phyloP scores from a whole-genome alignment of 2,888 invertebrate genomes.

The Eretmocerus hayati region DNA sequence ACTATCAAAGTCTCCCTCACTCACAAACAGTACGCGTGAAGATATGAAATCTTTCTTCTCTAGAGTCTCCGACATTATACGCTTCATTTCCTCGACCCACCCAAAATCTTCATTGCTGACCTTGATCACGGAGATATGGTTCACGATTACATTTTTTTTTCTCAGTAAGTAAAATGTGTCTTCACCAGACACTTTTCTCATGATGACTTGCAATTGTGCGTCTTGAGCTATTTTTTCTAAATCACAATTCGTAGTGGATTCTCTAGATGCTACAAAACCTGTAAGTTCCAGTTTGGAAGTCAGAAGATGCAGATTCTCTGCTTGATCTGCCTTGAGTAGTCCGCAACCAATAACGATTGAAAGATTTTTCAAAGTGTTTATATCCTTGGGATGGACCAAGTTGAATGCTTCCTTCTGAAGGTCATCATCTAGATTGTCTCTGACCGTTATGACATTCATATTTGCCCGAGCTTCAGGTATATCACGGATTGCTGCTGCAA shows the following conservation, averaged over 20 bases:
- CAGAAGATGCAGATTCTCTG: conserved; percentile 19
- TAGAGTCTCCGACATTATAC: conserved; percentile 33
- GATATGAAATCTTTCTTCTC: conserved; percentile 48
- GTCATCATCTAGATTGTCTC: conserved; percentile 41
- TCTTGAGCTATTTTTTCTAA: conserved; percentile 52
- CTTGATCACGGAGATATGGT: conserved; percentile 29
- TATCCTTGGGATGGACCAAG: conserved; percentile 55
- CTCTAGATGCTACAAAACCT: conserved; percentile 36
- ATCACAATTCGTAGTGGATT: conserved; percentile 19
- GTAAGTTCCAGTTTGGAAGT: conserved; percentile 20
- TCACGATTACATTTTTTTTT: conserved; percentile 28
- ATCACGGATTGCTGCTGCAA: conserved; percentile 59
- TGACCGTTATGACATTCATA: conserved; percentile 51
- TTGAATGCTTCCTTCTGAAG: too few species aligned
- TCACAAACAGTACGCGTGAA: conserved; percentile 58
- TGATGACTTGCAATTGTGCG: conserved; percentile 3
- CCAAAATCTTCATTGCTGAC: conserved; percentile 37
- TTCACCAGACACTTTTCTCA: conserved; percentile 8
- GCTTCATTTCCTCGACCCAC: conserved; percentile 43
- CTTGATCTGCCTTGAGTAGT: conserved; percentile 38
- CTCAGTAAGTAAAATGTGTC: conserved; percentile 26
- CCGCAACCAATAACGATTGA: conserved; percentile 52
- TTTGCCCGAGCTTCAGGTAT: conserved; percentile 65
- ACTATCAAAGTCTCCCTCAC: conserved; percentile 60
- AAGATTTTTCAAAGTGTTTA: conserved; percentile 50